A percentile compares a stretch with the other conserved stretches of the same genome.
These are phyloP conservation scores for Microplitis manilae DNA, from an alignment of 2,888 invertebrate species.

Conservation along the genomic window DNA sequence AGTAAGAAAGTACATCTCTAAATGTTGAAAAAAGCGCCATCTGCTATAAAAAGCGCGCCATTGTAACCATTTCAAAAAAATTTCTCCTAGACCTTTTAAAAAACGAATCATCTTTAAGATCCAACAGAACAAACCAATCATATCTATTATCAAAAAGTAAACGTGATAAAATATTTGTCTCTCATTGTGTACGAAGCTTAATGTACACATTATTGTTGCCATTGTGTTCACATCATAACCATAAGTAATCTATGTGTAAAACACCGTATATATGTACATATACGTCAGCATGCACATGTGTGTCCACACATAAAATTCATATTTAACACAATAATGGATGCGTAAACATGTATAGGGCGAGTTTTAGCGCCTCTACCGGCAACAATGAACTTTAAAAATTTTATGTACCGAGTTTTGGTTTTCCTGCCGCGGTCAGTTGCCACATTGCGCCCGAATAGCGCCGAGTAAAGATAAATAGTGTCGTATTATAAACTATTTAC, in stretches of 20 bases:
- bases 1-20: neutral
- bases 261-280: neutral
- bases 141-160: neutral
- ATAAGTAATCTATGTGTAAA: neutral
- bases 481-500: neutral
- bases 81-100: neutral
- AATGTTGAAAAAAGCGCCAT: neutral
- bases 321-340: neutral
- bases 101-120: neutral
- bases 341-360: neutral
- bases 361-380: neutral
- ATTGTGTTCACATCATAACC: neutral
- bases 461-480: neutral
- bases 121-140: neutral
- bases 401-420: neutral
- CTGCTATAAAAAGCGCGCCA: neutral
- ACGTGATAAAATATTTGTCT: neutral
- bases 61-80: neutral
- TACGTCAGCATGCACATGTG: neutral
- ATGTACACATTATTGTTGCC: neutral
- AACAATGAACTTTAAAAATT: neutral
- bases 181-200: neutral
- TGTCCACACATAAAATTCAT: neutral
- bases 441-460: constrained; percentile 23
- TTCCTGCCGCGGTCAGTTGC: constrained; percentile 5